These are phyloP conservation scores for Petrocephalus zakoni DNA, from an alignment of 2,113 vertebrate genomes.

Conservation along the genomic window DNA sequence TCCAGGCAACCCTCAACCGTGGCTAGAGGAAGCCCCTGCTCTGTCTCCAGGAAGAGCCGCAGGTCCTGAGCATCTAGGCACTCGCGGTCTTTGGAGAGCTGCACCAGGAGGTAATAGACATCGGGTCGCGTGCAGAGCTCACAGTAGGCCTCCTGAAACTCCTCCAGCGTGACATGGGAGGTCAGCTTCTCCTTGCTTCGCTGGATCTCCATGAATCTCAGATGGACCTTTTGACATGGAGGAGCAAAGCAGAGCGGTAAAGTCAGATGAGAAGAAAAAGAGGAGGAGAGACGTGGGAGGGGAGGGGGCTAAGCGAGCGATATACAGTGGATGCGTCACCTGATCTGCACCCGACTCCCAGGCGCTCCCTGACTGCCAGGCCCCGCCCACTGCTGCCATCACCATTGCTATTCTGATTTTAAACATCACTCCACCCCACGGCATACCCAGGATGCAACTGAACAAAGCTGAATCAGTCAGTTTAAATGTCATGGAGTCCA, in stretches of 20 bases:
- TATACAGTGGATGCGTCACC: not conserved
- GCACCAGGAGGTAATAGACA: conserved; percentile 92
- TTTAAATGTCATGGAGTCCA: not conserved
- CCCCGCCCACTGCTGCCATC: not conserved
- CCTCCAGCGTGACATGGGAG: conserved; percentile 86
- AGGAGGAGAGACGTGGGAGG: not conserved
- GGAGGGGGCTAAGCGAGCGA: not conserved
- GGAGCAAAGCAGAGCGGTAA: not conserved
- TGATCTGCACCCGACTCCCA: not conserved
- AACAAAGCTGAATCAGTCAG: not conserved
- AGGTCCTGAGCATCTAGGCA: conserved; percentile 90
- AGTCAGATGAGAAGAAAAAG: not conserved
- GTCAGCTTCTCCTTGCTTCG: conserved; percentile 94
- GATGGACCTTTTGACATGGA: conserved; percentile 56
- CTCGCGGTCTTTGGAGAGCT: conserved; percentile 95
- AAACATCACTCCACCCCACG: conserved; percentile 5
- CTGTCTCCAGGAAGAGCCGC: conserved; percentile 88
- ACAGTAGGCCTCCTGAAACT: conserved; percentile 89
- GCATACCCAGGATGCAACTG: not conserved
- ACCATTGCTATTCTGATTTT: not conserved
- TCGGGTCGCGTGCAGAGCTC: conserved; percentile 94
- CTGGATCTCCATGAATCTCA: conserved; percentile 95
- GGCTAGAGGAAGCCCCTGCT: conserved; percentile 83
- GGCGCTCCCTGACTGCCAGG: not conserved
- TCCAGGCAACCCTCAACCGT: conserved; percentile 87